Conservation (phyloP, 1,140 invertebrate genomes). For the Drosophila asahinai region DNA sequence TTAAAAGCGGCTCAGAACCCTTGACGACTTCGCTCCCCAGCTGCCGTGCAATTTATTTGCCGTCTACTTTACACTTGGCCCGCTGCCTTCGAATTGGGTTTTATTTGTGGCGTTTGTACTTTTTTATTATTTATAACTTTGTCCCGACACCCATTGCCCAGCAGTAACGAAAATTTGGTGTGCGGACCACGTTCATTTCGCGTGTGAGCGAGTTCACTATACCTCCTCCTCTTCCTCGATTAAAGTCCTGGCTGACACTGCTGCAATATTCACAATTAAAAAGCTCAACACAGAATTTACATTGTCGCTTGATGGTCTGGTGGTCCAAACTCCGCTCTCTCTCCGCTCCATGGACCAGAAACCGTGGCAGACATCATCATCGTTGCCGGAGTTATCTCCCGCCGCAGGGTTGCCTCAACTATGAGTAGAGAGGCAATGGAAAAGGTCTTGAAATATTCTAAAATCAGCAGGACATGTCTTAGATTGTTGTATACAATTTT, state of each 20-base stretch:
- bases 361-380: slow-evolving; percentile 55
- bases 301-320: slow-evolving; percentile 75
- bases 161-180: slow-evolving; percentile 59
- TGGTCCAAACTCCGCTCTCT: slow-evolving; percentile 32
- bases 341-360: slow-evolving; percentile 20
- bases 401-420: not conserved
- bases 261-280: slow-evolving; percentile 79
- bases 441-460: no score
- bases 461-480: no score
- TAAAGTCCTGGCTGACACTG: slow-evolving; percentile 3
- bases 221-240: not conserved
- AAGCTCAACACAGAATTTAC: slow-evolving; percentile 85
- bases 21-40: slow-evolving; percentile 62
- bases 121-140: slow-evolving; percentile 69
- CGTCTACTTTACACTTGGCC: slow-evolving; percentile 71
- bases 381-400: slow-evolving; percentile 27
- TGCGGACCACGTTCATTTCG: slow-evolving; percentile 78
- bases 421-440: not conserved
- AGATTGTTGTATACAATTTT: not conserved
- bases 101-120: slow-evolving; percentile 42
- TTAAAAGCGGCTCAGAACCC: slow-evolving; percentile 64
- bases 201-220: slow-evolving; percentile 60
- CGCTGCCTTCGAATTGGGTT: slow-evolving; percentile 58
- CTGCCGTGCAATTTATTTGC: slow-evolving; percentile 76
- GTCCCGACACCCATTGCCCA: slow-evolving; percentile 16